These are phyloP conservation scores for Mya arenaria DNA, from an alignment of 1,140 invertebrate species.

Conservation along the genomic window DNA sequence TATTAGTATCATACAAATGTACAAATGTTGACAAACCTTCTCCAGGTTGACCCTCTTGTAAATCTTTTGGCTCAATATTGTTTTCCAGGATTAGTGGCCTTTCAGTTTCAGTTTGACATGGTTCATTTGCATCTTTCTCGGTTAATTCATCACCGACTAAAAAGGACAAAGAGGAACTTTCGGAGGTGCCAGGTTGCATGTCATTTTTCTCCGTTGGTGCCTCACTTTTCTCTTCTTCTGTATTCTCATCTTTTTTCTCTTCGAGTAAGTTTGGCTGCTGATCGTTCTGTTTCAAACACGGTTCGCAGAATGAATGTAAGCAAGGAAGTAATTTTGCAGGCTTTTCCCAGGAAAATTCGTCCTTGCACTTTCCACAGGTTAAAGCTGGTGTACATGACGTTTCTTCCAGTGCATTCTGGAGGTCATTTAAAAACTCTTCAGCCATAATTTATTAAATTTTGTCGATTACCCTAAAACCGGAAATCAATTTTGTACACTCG, in stretches of 20 bases:
- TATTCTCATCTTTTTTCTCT: not conserved
- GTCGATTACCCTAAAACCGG: too few species aligned
- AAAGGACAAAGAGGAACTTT: not conserved
- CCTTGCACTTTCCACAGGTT: slow-evolving; percentile 84
- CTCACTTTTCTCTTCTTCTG: not conserved
- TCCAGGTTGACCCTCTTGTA: too few species aligned
- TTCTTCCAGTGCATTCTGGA: too few species aligned
- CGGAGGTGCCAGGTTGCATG: too few species aligned
- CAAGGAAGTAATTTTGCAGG: slow-evolving; percentile 91
- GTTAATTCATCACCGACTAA: not conserved
- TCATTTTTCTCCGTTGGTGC: not conserved
- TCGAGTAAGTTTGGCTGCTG: slow-evolving; percentile 37
- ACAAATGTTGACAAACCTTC: too few species aligned
- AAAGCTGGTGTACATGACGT: too few species aligned
- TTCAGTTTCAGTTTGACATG: not conserved
- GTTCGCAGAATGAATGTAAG: slow-evolving; percentile 90
- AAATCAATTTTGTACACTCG: too few species aligned
- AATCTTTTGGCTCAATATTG: too few species aligned
- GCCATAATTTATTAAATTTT: too few species aligned
- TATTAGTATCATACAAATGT: too few species aligned
- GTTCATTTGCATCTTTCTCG: not conserved
- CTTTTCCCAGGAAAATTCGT: slow-evolving; percentile 82
- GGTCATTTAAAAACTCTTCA: too few species aligned
- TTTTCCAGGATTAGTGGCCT: too few species aligned
- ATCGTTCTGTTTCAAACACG: slow-evolving; percentile 84